Evolutionary conservation across 2,797 vertebrate genomes (phyloP).

Genomic region (Pangasius larnaudii): DNA sequence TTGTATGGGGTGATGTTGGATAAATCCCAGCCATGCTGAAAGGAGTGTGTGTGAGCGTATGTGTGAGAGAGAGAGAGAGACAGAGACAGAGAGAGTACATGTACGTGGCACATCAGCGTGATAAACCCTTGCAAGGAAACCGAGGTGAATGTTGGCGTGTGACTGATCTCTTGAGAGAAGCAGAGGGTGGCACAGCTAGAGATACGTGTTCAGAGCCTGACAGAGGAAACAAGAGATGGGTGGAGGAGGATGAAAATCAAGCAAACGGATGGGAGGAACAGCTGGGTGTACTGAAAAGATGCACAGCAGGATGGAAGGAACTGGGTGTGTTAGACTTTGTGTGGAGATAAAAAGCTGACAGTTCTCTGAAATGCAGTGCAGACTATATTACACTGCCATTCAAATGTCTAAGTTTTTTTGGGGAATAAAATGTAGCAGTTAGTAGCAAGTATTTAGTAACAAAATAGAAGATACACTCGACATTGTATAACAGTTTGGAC

Average conservation of each 20-base stretch:
- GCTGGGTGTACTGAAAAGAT: constrained; percentile 34
- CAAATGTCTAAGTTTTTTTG: background rate
- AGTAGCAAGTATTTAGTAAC: background rate
- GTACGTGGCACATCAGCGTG: constrained; percentile 4
- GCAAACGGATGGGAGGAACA: constrained; percentile 40
- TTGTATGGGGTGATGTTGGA: constrained; percentile 7
- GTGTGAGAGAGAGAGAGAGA: background rate
- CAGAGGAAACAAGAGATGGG: constrained; percentile 41
- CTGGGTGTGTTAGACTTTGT: constrained; percentile 19
- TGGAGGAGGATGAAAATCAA: constrained; percentile 35
- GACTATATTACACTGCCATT: background rate
- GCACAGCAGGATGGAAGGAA: constrained; percentile 34
- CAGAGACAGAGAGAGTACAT: background rate
- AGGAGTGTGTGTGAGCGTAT: constrained; percentile 1
- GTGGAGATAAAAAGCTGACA: constrained; percentile 20
- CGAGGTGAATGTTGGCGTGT: constrained; percentile 6
- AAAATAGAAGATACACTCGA: too few relatives aligned
- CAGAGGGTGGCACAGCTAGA: constrained; percentile 29
- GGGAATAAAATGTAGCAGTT: background rate
- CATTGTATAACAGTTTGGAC: background rate
- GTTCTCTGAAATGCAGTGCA: background rate
- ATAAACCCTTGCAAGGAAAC: constrained; percentile 22
- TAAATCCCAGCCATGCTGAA: constrained; percentile 1
- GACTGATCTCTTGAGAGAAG: constrained; percentile 35
- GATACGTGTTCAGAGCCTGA: constrained; percentile 36